phyloP scores from a whole-genome alignment of 2,888 invertebrate genomes.

The Carterocephalus palaemon region DNA sequence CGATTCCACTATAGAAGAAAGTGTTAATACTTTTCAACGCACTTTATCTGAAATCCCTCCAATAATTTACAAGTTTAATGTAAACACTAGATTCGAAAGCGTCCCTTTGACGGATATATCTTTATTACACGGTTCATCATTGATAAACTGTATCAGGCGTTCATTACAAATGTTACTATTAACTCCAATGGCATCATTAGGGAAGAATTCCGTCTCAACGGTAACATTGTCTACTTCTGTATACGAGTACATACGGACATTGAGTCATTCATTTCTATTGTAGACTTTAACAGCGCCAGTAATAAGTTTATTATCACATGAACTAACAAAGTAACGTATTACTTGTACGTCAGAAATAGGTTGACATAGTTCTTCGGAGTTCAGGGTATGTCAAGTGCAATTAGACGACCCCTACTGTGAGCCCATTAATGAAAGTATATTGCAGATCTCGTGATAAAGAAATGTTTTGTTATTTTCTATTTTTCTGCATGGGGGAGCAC shows the following conservation, averaged over 20 bases:
- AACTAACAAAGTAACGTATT: background rate
- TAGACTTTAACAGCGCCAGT: constrained; percentile 1
- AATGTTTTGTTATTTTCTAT: constrained; percentile 13
- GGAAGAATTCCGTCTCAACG: constrained; percentile 30
- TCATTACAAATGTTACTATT: constrained; percentile 31
- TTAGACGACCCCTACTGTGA: constrained; percentile 29
- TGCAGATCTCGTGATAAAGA: constrained; percentile 13
- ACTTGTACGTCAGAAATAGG: constrained; percentile 9
- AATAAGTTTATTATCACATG: constrained; percentile 24
- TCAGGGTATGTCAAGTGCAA: constrained; percentile 42
- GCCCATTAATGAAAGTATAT: constrained; percentile 19
- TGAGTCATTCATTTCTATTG: constrained; percentile 1
- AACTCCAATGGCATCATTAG: constrained; percentile 31
- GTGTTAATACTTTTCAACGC: constrained; percentile 14
- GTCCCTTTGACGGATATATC: constrained; percentile 20
- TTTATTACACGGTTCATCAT: constrained; percentile 20
- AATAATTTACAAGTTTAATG: constrained; percentile 24
- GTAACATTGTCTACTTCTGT: constrained; percentile 12
- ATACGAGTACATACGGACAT: background rate
- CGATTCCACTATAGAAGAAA: constrained; percentile 19
- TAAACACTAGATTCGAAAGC: constrained; percentile 20
- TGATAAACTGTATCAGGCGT: constrained; percentile 26
- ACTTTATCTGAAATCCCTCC: constrained; percentile 10
- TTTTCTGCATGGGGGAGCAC: constrained; percentile 16
- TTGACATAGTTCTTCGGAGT: constrained; percentile 40